These are phyloP conservation scores for Tylochromis polylepis DNA, from an alignment of 2,113 vertebrate genomes.

Conservation along the genomic window DNA sequence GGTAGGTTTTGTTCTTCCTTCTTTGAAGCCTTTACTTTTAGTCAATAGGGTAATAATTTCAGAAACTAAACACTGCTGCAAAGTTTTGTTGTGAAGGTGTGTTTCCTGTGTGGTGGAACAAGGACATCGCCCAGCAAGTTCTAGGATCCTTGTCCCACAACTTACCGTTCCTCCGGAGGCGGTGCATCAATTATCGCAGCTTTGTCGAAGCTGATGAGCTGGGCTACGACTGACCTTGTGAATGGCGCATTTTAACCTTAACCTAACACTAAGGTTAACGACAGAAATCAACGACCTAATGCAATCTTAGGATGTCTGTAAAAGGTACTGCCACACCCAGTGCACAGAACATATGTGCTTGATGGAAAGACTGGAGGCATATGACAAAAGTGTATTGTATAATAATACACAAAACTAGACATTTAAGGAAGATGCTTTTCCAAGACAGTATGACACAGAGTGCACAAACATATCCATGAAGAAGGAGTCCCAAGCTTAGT, in stretches of 20 bases:
- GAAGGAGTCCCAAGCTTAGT: not conserved
- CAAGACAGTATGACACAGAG: not conserved
- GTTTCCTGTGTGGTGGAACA: too few species aligned
- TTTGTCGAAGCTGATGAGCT: fast-evolving
- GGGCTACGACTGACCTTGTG: not conserved
- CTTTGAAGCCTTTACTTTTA: not conserved
- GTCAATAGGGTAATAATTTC: not conserved
- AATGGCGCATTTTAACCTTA: not conserved
- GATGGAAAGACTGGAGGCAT: not conserved
- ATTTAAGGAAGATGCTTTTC: fast-evolving
- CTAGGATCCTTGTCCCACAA: not conserved
- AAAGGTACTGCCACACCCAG: not conserved
- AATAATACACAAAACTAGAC: not conserved
- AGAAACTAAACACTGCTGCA: not conserved
- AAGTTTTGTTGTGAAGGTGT: not conserved
- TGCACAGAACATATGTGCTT: not conserved
- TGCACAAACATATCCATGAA: not conserved
- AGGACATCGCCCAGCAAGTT: too few species aligned
- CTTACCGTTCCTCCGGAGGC: fast-evolving
- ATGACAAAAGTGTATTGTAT: not conserved
- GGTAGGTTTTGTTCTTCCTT: not conserved
- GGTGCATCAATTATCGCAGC: fast-evolving
- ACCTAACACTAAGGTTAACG: not conserved
- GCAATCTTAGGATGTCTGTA: not conserved
- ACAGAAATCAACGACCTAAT: not conserved